Evolutionary conservation across 2,113 vertebrate genomes (phyloP).

Genomic region (Seriola quinqueradiata): DNA sequence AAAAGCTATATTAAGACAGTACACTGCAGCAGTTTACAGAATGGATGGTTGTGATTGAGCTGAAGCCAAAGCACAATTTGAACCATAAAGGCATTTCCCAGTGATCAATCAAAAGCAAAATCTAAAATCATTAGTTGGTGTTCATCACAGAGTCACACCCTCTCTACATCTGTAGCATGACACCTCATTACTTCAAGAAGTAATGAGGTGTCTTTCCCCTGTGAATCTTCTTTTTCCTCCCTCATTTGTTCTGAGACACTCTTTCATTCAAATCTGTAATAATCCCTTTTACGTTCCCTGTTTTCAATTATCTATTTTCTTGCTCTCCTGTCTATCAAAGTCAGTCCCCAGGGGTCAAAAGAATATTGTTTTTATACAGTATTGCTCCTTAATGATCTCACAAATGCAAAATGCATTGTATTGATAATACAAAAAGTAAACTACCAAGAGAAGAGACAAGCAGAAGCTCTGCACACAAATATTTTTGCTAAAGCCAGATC

Average conservation of each 20-base stretch:
- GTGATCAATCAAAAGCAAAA: neutral
- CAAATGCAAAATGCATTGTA: neutral
- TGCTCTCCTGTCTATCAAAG: neutral
- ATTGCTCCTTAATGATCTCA: neutral
- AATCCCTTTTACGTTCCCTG: rapidly evolving
- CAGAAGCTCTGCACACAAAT: neutral
- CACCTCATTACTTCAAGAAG: conserved; percentile 7
- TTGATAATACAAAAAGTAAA: too few relatives aligned
- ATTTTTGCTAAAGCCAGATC: too few relatives aligned
- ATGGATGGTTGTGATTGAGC: neutral
- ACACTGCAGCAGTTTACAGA: neutral
- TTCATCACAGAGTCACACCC: neutral
- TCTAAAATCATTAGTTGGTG: neutral
- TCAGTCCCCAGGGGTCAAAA: neutral
- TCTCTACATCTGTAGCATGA: neutral
- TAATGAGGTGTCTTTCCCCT: neutral
- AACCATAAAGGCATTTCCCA: neutral
- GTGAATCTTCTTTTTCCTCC: neutral
- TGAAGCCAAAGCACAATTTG: neutral
- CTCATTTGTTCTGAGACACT: neutral
- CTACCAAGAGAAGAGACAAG: too few relatives aligned
- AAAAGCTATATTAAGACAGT: neutral
- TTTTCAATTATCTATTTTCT: neutral
- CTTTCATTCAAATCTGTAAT: neutral
- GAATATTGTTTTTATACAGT: neutral